A percentile compares a stretch with the other conserved stretches of the same genome.
Evolutionary conservation across 1,140 invertebrate genomes (phyloP).

Genomic region (Penaeus indicus): DNA sequence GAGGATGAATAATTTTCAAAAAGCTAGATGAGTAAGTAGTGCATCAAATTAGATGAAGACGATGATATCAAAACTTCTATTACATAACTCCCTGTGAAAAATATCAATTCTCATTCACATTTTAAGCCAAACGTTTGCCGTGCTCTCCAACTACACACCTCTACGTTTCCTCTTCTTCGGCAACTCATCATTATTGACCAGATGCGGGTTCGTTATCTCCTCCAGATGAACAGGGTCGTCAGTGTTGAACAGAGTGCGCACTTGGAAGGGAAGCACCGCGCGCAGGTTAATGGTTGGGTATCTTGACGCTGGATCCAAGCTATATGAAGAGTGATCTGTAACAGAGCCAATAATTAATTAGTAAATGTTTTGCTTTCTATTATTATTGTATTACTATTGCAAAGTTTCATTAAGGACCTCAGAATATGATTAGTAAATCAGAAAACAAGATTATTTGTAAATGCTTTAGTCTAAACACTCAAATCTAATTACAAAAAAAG

Average conservation of each 20-base stretch:
- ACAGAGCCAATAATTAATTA: background rate
- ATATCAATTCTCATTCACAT: no score
- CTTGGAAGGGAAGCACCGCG: constrained; percentile 78
- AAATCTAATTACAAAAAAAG: no score
- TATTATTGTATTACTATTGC: background rate
- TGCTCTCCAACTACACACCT: constrained; percentile 71
- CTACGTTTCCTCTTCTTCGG: constrained; percentile 78
- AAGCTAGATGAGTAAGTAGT: no score
- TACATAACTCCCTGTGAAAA: no score
- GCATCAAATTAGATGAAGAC: background rate
- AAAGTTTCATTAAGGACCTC: background rate
- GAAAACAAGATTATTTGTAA: no score
- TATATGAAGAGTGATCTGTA: constrained; percentile 83
- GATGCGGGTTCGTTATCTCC: constrained; percentile 50
- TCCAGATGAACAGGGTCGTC: constrained; percentile 76
- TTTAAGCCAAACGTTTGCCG: background rate
- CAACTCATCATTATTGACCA: constrained; percentile 68
- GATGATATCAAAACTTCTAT: no score
- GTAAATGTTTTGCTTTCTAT: background rate
- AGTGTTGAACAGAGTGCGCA: constrained; percentile 75
- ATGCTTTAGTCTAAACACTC: no score
- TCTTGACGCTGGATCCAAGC: constrained; percentile 85
- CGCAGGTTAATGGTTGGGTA: constrained; percentile 75
- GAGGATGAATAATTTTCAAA: no score
- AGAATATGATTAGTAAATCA: no score